Conservation (phyloP, 2,888 invertebrate species). For the Archips crataeganus region DNA sequence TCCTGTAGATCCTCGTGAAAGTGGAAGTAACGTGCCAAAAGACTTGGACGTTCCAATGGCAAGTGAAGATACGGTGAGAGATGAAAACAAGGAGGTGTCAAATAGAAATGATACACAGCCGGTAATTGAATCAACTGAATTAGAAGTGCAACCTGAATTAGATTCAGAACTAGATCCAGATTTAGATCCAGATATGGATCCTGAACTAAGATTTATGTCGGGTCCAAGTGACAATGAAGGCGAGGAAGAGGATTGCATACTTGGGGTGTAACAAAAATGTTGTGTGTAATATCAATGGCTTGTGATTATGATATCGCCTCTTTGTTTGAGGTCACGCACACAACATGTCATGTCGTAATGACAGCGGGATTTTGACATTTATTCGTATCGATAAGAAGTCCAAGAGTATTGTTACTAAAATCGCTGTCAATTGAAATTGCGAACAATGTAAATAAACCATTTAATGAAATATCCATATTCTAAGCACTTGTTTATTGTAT, state of each 20-base stretch:
- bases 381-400: too few species aligned
- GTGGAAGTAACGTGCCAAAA: background rate
- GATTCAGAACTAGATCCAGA: background rate
- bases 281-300: too few species aligned
- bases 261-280: constrained; percentile 54
- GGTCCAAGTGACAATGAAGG: constrained; percentile 27
- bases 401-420: too few species aligned
- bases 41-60: background rate
- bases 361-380: too few species aligned
- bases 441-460: too few species aligned
- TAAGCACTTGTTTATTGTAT: too few species aligned
- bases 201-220: constrained; percentile 20
- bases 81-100: background rate
- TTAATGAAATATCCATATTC: too few species aligned
- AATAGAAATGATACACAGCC: background rate
- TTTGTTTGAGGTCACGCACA: too few species aligned
- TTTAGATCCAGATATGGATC: background rate
- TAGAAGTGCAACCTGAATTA: background rate
- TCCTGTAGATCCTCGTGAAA: background rate
- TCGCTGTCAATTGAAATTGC: too few species aligned
- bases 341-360: too few species aligned
- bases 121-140: background rate
- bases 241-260: constrained; percentile 55
- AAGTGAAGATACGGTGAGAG: background rate
- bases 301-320: too few species aligned